Conservation (phyloP, 64 coral and sea anemone genomes). For the Dendronephthya gigantea region DNA sequence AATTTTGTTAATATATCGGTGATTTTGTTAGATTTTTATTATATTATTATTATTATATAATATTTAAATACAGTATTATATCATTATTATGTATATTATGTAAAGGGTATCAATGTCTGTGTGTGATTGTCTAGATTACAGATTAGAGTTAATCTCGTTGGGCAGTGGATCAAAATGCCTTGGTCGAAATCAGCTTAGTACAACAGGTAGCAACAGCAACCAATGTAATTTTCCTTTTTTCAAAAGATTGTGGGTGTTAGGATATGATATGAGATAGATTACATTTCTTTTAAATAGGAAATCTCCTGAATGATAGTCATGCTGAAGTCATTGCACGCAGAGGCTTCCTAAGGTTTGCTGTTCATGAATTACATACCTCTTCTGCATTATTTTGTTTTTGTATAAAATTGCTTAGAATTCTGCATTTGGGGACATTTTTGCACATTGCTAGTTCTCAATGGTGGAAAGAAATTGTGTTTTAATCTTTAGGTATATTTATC, state of each 20-base stretch:
- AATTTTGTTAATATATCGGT: no score
- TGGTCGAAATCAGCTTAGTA: slow-evolving; percentile 59
- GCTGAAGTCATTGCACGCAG: slow-evolving; percentile 90
- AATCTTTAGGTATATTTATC: slow-evolving; percentile 62
- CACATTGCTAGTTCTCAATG: no score
- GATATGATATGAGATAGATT: not conserved
- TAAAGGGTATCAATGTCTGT: no score
- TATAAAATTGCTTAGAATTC: no score
- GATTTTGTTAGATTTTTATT: no score
- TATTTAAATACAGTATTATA: no score
- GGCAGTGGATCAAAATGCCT: slow-evolving; percentile 94
- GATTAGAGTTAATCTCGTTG: slow-evolving; percentile 58
- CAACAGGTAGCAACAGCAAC: slow-evolving; percentile 33
- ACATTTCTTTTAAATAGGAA: slow-evolving; percentile 32
- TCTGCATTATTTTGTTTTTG: not conserved
- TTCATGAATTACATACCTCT: no score
- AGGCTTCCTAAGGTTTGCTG: slow-evolving; percentile 87
- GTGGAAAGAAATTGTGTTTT: slow-evolving; percentile 17
- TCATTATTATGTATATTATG: no score
- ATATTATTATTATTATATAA: no score
- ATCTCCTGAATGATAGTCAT: slow-evolving; percentile 91
- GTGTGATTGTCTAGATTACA: slow-evolving; percentile 16
- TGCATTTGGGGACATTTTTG: no score
- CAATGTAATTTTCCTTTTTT: not conserved
- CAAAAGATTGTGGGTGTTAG: not conserved